A percentile compares a stretch with the other conserved stretches of the same genome.
phyloP scores from a whole-genome alignment of 2,888 invertebrate species.

The Melinopterus prodromus region DNA sequence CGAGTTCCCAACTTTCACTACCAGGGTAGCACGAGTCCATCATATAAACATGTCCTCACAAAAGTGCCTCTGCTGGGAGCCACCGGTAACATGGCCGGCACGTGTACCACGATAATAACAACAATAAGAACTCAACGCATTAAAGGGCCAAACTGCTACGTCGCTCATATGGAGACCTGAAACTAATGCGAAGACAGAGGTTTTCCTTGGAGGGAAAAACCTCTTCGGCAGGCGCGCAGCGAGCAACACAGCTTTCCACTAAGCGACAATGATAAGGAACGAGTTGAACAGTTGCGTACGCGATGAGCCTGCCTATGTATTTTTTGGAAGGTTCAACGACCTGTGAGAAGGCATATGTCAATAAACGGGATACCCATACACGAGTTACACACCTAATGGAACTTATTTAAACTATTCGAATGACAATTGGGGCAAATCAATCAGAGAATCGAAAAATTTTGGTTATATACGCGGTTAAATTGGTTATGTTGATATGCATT shows the following conservation, averaged over 20 bases:
- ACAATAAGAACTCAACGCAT: not conserved
- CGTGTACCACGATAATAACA: conserved; percentile 35
- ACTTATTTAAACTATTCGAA: no score
- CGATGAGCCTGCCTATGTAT: conserved; percentile 36
- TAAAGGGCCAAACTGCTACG: conserved; percentile 35
- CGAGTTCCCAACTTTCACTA: conserved; percentile 52
- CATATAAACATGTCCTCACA: conserved; percentile 49
- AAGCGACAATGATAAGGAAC: conserved; percentile 45
- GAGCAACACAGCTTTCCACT: conserved; percentile 34
- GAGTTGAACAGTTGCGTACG: conserved; percentile 47
- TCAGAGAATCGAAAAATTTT: no score
- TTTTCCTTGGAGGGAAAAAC: not conserved
- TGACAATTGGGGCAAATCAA: no score
- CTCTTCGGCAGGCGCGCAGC: not conserved
- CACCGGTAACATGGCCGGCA: conserved; percentile 48
- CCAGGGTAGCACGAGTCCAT: conserved; percentile 62
- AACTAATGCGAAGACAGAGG: conserved; percentile 12
- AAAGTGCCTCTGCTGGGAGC: conserved; percentile 38
- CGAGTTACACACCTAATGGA: not conserved
- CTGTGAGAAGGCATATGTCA: conserved; percentile 35
- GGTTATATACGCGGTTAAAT: no score
- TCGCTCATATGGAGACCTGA: conserved; percentile 8
- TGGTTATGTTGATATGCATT: no score
- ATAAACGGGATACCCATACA: conserved; percentile 36
- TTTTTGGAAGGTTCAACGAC: conserved; percentile 40